These are phyloP conservation scores for Hirtodrosophila alboralis DNA, from an alignment of 2,888 invertebrate species.

Conservation along the genomic window DNA sequence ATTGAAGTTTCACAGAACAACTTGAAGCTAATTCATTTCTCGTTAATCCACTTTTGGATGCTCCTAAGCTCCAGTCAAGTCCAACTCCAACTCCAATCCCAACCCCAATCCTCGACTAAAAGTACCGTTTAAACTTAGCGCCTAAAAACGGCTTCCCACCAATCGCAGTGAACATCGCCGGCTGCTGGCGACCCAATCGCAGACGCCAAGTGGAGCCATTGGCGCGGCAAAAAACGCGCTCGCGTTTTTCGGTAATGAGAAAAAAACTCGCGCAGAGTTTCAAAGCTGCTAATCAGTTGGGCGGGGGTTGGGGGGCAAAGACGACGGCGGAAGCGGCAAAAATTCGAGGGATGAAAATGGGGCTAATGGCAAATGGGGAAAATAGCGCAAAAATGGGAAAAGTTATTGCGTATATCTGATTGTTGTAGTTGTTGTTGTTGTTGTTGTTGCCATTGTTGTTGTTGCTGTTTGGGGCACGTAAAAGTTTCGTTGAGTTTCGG, in stretches of 20 bases:
- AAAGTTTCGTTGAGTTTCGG: conserved; percentile 47
- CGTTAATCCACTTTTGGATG: background rate
- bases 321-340: background rate
- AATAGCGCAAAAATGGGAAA: conserved; percentile 40
- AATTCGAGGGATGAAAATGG: conserved; percentile 49
- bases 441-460: conserved; percentile 2
- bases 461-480: conserved; percentile 15
- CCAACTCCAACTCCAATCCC: background rate
- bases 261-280: conserved; percentile 58
- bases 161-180: conserved; percentile 62
- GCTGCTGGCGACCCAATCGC: conserved; percentile 64
- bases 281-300: conserved; percentile 56
- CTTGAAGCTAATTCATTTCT: too few relatives aligned
- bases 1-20: too few relatives aligned
- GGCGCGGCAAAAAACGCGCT: conserved; percentile 67
- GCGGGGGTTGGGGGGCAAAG: too few relatives aligned
- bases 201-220: conserved; percentile 71
- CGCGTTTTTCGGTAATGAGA: conserved; percentile 70
- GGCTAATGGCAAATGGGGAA: conserved; percentile 37
- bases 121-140: conserved; percentile 37
- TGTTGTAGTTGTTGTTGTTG: conserved; percentile 16
- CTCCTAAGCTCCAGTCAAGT: conserved; percentile 1
- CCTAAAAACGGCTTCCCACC: conserved; percentile 59
- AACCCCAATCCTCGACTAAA: conserved; percentile 8
- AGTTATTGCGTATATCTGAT: conserved; percentile 32